Conservation (phyloP, 37 sponge, comb jelly and placozoan genomes). For the Sycon ciliatum region DNA sequence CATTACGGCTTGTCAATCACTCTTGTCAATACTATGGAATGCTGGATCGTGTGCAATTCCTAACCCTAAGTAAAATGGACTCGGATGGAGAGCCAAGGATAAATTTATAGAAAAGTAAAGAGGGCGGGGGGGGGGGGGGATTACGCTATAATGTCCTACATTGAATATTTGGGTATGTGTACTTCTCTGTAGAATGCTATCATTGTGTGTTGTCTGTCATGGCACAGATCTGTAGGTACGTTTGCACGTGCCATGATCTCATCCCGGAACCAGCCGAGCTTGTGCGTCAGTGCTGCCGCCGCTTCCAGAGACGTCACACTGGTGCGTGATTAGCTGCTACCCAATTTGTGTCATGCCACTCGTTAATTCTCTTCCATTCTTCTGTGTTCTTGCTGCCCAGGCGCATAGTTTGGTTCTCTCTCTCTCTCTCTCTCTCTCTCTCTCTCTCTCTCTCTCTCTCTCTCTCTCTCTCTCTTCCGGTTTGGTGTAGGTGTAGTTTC, state of each 20-base stretch:
- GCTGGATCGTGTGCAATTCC: too few species aligned
- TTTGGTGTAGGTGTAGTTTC: too few species aligned
- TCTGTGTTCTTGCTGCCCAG: too few species aligned
- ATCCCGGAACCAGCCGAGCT: constrained; percentile 72
- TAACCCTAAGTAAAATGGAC: too few species aligned
- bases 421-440: not conserved
- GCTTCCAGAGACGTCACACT: constrained; percentile 89
- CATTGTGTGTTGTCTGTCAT: not conserved
- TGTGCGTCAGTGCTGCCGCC: constrained; percentile 82
- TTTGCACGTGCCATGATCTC: constrained; percentile 88
- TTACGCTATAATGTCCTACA: not conserved
- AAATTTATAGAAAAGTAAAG: too few species aligned
- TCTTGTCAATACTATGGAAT: too few species aligned
- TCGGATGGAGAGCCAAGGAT: too few species aligned
- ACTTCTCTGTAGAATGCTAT: not conserved
- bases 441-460: not conserved
- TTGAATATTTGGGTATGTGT: not conserved
- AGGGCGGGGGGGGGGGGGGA: too few species aligned
- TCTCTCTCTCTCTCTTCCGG: not conserved
- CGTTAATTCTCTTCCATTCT: too few species aligned
- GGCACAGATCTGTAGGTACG: constrained; percentile 78
- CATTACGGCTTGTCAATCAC: too few species aligned
- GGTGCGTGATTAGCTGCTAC: constrained; percentile 25
- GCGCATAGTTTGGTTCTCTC: too few species aligned
- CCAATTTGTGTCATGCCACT: too few species aligned